phyloP scores from a whole-genome alignment of 2,113 vertebrate species.

The Psittacula cyanocephala region DNA sequence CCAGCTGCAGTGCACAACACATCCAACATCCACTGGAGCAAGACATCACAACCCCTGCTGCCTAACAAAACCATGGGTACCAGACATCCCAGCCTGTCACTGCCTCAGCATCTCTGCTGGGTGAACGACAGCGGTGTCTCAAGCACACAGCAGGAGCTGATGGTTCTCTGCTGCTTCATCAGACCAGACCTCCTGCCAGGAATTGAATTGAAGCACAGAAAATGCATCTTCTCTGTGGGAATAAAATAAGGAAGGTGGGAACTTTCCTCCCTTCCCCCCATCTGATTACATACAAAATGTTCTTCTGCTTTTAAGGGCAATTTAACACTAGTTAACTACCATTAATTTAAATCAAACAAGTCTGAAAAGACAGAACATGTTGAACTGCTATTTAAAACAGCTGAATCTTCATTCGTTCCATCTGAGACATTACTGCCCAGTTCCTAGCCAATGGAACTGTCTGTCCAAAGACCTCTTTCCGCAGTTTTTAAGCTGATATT shows the following conservation, averaged over 20 bases:
- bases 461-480: background rate
- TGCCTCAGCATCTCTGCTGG: background rate
- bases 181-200: background rate
- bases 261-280: background rate
- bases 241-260: background rate
- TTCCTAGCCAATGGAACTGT: background rate
- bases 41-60: background rate
- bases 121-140: background rate
- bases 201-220: background rate
- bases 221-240: background rate
- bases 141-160: background rate
- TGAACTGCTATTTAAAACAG: slow-evolving; percentile 23
- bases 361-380: background rate
- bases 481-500: background rate
- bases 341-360: slow-evolving; percentile 53
- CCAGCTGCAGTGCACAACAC: fast-evolving
- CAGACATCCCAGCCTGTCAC: background rate
- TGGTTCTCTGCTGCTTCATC: background rate
- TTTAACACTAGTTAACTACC: slow-evolving; percentile 26
- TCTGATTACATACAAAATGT: background rate
- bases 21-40: background rate
- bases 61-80: fast-evolving
- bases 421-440: background rate
- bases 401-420: background rate
- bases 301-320: slow-evolving; percentile 41